These are phyloP conservation scores for Nasonia longicornis DNA, from an alignment of 1,140 invertebrate species.

Conservation along the genomic window DNA sequence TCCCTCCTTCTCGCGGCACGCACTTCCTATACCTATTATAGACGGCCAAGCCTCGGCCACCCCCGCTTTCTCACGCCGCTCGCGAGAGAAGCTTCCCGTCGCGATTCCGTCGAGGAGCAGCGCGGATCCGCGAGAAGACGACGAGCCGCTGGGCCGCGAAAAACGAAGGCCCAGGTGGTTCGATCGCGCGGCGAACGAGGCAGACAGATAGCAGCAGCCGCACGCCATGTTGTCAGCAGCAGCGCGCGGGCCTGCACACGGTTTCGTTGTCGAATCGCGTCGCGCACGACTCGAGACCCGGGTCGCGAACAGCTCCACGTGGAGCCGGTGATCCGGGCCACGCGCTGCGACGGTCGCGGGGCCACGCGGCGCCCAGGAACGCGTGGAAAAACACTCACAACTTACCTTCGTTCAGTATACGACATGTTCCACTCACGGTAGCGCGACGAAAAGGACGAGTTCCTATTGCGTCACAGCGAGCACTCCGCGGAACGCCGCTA, in stretches of 20 bases:
- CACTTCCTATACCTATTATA: background rate
- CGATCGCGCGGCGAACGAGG: constrained; percentile 5
- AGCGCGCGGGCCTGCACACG: constrained; percentile 68
- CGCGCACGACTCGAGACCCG: background rate
- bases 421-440: constrained; percentile 82
- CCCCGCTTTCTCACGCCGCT: background rate
- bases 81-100: background rate
- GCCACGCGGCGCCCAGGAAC: background rate
- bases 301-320: background rate
- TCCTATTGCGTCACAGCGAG: constrained; percentile 57
- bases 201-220: constrained; percentile 55
- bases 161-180: background rate
- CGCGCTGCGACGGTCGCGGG: background rate
- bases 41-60: background rate
- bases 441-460: constrained; percentile 78
- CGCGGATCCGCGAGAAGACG: background rate
- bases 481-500: constrained; percentile 42
- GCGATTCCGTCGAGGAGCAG: background rate
- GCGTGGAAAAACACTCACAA: constrained; percentile 52
- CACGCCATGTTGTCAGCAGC: constrained; percentile 81
- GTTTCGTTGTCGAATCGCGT: background rate
- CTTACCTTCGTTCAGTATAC: constrained; percentile 81
- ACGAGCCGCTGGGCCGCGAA: background rate
- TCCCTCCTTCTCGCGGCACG: background rate
- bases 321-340: background rate